Evolutionary conservation across 2,113 vertebrate species (phyloP).

Genomic region (Petrocephalus zakoni): DNA sequence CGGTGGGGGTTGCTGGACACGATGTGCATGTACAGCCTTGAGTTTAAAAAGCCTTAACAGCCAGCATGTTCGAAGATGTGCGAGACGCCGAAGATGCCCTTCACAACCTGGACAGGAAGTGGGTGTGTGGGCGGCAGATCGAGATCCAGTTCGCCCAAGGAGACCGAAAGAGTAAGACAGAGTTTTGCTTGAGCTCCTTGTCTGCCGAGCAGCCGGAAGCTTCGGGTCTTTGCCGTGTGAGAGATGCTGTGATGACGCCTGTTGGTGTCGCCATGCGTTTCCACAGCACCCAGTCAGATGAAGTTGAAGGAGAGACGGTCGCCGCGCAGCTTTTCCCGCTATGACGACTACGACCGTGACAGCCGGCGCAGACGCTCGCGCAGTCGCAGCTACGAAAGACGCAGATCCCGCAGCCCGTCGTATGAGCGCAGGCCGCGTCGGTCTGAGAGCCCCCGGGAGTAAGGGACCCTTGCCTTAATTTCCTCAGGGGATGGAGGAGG

Average conservation of each 20-base stretch:
- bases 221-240: neutral
- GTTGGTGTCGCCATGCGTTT: neutral
- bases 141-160: constrained; percentile 99
- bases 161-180: constrained; percentile 86
- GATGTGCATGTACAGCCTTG: constrained; percentile 34
- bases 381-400: constrained; percentile 86
- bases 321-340: constrained; percentile 82
- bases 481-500: neutral
- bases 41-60: constrained; percentile 76
- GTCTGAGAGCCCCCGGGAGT: constrained; percentile 88
- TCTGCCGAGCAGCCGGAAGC: neutral
- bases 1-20: neutral
- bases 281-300: constrained; percentile 91
- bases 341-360: constrained; percentile 87
- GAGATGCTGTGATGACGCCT: too few species aligned
- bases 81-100: constrained; percentile 95
- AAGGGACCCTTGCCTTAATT: constrained; percentile 40
- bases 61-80: constrained; percentile 92
- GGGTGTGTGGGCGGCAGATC: constrained; percentile 96
- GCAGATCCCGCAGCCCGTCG: constrained; percentile 82
- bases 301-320: constrained; percentile 87
- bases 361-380: constrained; percentile 71
- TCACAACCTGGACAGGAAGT: constrained; percentile 94
- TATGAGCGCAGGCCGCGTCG: constrained; percentile 82
- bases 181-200: neutral